Evolutionary conservation across 2,113 vertebrate species (phyloP).

Genomic region (Stomatorhinus ivindoensis): DNA sequence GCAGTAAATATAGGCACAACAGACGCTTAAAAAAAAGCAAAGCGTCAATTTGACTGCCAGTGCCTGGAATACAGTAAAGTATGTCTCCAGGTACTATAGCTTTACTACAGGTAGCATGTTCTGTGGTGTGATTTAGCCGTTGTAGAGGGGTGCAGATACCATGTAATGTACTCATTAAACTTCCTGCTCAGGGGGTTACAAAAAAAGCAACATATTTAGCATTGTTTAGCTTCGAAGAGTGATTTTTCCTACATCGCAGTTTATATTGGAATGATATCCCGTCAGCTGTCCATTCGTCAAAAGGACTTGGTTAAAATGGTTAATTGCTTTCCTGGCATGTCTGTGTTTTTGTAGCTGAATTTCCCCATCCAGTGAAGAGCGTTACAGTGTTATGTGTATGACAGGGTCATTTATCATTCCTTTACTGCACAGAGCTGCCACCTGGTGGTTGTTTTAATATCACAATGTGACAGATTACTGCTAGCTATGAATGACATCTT

Average conservation of each 20-base stretch:
- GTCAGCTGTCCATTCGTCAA: not conserved
- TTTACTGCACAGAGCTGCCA: not conserved
- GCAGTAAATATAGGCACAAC: not conserved
- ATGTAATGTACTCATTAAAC: not conserved
- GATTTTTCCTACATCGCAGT: not conserved
- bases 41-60: not conserved
- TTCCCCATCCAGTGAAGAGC: not conserved
- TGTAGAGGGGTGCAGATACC: not conserved
- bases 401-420: not conserved
- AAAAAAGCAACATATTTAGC: not conserved
- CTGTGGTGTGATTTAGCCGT: not conserved
- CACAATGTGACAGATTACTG: conserved; percentile 2
- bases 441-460: conserved; percentile 11
- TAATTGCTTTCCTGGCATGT: not conserved
- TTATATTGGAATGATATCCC: not conserved
- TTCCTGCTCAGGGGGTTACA: not conserved
- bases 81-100: not conserved
- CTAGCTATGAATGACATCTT: not conserved
- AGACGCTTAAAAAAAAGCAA: not conserved
- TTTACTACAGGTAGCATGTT: not conserved
- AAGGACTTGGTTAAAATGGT: not conserved
- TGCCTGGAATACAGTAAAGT: not conserved
- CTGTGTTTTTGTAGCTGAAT: not conserved
- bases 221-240: not conserved
- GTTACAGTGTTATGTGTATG: not conserved